Percentiles rank a stretch among this genome's conserved stretches.
Evolutionary conservation across 2,113 vertebrate species (phyloP).

Genomic region (Pteronura brasiliensis): DNA sequence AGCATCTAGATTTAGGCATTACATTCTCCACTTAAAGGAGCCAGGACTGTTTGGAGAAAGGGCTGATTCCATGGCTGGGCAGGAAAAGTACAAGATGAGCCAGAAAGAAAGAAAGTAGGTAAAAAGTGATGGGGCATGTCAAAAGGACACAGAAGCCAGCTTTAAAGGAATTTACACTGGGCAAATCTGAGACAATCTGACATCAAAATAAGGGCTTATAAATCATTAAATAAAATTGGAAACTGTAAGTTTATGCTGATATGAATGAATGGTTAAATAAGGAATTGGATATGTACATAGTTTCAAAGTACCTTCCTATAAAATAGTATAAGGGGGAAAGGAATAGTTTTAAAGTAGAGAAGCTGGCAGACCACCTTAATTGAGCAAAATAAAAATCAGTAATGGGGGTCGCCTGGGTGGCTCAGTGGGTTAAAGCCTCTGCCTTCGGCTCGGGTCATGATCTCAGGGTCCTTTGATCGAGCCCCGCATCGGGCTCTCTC

Average conservation of each 20-base stretch:
- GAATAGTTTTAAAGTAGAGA: background rate
- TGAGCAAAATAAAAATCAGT: background rate
- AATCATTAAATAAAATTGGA: background rate
- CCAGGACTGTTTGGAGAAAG: background rate
- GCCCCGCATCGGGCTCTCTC: no score
- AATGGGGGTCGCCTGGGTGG: background rate
- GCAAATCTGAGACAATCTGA: background rate
- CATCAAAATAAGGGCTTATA: background rate
- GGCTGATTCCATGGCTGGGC: background rate
- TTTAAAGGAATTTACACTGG: background rate
- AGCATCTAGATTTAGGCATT: background rate
- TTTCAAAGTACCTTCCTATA: background rate
- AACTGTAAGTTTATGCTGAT: background rate
- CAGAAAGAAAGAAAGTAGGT: background rate
- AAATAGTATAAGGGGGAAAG: background rate
- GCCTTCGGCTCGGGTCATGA: no score
- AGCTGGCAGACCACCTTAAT: background rate
- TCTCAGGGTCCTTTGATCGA: no score
- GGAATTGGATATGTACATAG: background rate
- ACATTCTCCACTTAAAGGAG: background rate
- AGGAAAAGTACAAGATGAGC: background rate
- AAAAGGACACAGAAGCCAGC: background rate
- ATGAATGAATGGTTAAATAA: background rate
- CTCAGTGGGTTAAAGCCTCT: no score
- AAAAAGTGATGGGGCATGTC: background rate